Percentiles rank a stretch among this genome's conserved stretches.
These are phyloP conservation scores for Riparia riparia DNA, from an alignment of 2,113 vertebrate genomes.

Conservation along the genomic window DNA sequence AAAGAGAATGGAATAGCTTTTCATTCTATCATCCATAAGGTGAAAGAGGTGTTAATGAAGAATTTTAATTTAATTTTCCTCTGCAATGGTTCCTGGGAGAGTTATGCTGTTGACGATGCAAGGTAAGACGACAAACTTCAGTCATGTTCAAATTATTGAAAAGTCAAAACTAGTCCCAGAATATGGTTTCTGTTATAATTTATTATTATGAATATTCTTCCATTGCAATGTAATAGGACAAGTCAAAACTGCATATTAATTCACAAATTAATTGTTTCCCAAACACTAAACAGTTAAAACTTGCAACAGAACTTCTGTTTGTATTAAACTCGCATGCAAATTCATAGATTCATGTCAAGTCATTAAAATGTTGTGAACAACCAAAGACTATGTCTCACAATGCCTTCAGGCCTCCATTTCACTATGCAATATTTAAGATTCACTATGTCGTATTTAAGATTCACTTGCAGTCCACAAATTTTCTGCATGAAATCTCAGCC, in stretches of 20 bases:
- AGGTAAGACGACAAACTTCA: constrained; percentile 3
- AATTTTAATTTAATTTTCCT: not conserved
- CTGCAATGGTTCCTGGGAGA: not conserved
- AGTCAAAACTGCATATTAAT: not conserved
- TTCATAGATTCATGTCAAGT: not conserved
- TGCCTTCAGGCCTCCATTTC: not conserved
- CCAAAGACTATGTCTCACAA: not conserved
- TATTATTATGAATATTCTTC: not conserved
- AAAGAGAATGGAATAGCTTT: not conserved
- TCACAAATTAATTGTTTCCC: not conserved
- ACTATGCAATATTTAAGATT: not conserved
- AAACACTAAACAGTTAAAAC: not conserved
- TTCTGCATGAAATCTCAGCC: too few relatives aligned
- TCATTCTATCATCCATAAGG: not conserved
- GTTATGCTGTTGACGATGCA: not conserved
- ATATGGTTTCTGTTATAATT: not conserved
- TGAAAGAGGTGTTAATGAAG: not conserved
- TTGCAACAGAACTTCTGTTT: not conserved
- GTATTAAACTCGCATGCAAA: not conserved
- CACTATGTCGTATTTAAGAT: not conserved
- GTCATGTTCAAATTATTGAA: not conserved
- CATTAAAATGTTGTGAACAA: not conserved
- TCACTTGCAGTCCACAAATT: too few relatives aligned
- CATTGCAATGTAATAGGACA: not conserved
- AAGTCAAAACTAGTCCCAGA: not conserved